Evolutionary conservation across 1,140 invertebrate genomes (phyloP), one percentile per base, ranked within the genome.

Genomic region (Ostrea edulis): DNA sequence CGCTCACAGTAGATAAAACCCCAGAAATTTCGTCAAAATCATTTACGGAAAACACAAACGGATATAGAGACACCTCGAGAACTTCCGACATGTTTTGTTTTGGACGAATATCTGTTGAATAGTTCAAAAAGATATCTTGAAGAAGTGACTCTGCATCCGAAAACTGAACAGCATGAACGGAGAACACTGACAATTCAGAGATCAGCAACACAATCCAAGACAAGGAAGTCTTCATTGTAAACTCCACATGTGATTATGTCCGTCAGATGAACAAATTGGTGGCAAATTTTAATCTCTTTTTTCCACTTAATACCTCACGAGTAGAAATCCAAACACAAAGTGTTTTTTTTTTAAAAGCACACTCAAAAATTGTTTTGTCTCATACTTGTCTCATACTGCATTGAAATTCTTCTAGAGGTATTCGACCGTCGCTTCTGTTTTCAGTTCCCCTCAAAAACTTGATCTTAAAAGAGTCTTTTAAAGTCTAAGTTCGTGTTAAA

Each of bases 11-110:
- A 53, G 44, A 52, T 0, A 84, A 14, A 8, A 84, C 44, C 0
- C 52, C 82, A 53, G 82, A 84, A 53, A 84, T 29, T 8, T 84
- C 82, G 54, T 84, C 52, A 84, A 84, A 84, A 2, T 53, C 22
- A 17, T 84, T 84, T 7, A 84, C 22, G 51, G 82, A 53, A 14
- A 84, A 53, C n/a, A 84, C 11, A 17, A n/a, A 54, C 8, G 29
- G 29, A 22, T 35, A 29, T 4, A 77, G 3, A 35, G 25, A 11
- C 11, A 77, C 29, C 29, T 77, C 29, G 25, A 77, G 8, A 29
- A 14, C 25, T 35, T 77, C 25, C 29, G 68, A 77, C 11, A 77
- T 14, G 25, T 77, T 35, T 25, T 9, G 22, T 77, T 77, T 9
- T 77, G 68, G 68, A 29, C 68, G 68, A 14, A 77, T 25, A 35